Conservation (phyloP, 2,888 invertebrate genomes). For the Heliconius erato region DNA sequence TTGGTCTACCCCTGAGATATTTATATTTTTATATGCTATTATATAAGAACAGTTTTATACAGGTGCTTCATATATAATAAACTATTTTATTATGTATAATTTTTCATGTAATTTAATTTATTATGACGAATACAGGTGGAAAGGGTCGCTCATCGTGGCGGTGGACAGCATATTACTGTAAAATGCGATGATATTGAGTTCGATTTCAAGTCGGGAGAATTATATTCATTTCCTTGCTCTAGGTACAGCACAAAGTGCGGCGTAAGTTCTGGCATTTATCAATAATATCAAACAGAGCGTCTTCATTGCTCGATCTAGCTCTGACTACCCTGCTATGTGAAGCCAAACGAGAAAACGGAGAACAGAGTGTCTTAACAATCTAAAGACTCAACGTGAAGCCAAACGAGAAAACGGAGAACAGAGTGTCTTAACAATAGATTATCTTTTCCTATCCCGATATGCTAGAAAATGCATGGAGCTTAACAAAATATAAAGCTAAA, state of each 20-base stretch:
- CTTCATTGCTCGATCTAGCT: too few species aligned
- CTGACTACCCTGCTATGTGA: too few species aligned
- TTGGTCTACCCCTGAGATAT: slow-evolving; percentile 11
- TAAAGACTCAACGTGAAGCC: too few species aligned
- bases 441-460: background rate
- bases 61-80: background rate
- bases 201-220: background rate
- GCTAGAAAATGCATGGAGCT: too few species aligned
- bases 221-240: background rate
- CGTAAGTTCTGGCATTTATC: background rate
- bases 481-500: too few species aligned
- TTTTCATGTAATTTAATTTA: background rate
- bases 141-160: background rate
- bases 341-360: background rate
- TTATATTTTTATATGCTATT: background rate
- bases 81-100: background rate
- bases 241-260: background rate
- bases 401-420: background rate
- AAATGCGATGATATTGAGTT: background rate
- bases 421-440: background rate
- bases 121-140: background rate
- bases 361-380: background rate
- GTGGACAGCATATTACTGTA: too few species aligned
- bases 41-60: background rate
- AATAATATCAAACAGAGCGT: too few species aligned